Base-by-base conservation (phyloP, 2,113 vertebrate genomes). In the Catharus fuscescens region DNA sequence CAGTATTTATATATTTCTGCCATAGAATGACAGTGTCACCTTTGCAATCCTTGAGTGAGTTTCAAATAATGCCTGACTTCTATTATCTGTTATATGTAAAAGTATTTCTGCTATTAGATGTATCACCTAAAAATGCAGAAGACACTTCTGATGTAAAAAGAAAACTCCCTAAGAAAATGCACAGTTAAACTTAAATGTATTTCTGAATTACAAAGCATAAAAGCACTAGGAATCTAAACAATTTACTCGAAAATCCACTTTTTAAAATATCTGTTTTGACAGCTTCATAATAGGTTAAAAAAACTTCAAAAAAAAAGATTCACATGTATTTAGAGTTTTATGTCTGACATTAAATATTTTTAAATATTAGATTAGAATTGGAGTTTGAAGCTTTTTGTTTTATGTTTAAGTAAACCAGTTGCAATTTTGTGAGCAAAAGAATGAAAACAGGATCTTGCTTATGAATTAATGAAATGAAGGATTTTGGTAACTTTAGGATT, bases 21-120 rank as follows among this genome's bases (percentile, higher is more conserved):
- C 73, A 88, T 2, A 44, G 62, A 90, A 61, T 11, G 47, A 80
- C 11, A 92, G 59, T 18, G 34, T 80, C 85, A 81, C 82, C 59
- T 88, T 69, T 92, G 56, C 48, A 86, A 54, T 18, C n/a, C 34
- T 61, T 70, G 90, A 38, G 53, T 28, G 3, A 80, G 34, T 90
- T 96, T 97, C 93, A 92, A 96, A 87, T 83, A 95, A 95, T 28
- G 52, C 12, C 13, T 61, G 64, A 18, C 48, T 83, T 82, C 73
- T 59, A 79, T 47, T 93, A 84, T 45, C 57, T 20, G 29, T 24
- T 69, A 36, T 32, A 69, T 34, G 69, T 44, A 89, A 83, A 52
- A 94, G 18, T 24, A 70, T 54, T 88, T 70, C 53, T 84, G 21
- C 23, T 79, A 42, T n/a, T 94, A 64, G n/a, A 42, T 34, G 13